These are phyloP conservation scores for Notarius quadriscutis DNA, from an alignment of 2,113 vertebrate genomes.

Conservation along the genomic window DNA sequence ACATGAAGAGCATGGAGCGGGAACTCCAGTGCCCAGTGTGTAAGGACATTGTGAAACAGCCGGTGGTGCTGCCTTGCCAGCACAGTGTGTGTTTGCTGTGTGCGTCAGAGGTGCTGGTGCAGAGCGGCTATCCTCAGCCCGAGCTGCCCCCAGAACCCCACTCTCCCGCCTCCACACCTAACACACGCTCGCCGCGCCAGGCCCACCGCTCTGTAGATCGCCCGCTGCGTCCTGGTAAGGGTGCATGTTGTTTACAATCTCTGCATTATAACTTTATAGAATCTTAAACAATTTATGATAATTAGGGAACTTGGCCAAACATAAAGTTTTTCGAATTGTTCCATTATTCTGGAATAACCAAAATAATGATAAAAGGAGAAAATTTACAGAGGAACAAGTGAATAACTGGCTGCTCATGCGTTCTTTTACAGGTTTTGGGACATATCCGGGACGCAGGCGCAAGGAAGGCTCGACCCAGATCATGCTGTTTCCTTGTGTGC, in stretches of 20 bases:
- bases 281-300: not conserved
- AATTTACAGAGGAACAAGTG: not conserved
- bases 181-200: conserved; percentile 88
- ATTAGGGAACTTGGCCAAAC: not conserved
- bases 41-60: conserved; percentile 94
- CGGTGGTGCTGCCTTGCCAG: conserved; percentile 87
- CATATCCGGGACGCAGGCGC: conserved; percentile 85
- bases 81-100: conserved; percentile 94
- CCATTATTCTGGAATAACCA: not conserved
- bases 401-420: conserved; percentile 52
- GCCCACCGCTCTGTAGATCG: conserved; percentile 83
- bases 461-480: conserved; percentile 75
- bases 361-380: not conserved
- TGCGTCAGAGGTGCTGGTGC: conserved; percentile 89
- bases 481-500: conserved; percentile 85
- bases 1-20: conserved; percentile 95
- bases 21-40: conserved; percentile 91
- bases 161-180: conserved; percentile 89
- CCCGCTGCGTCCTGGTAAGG: conserved; percentile 80
- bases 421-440: conserved; percentile 76
- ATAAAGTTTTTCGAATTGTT: not conserved
- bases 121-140: conserved; percentile 82
- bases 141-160: conserved; percentile 89
- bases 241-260: conserved; percentile 58
- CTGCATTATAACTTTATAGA: not conserved